phyloP scores from a whole-genome alignment of 2,113 vertebrate genomes.

The Lontra canadensis region DNA sequence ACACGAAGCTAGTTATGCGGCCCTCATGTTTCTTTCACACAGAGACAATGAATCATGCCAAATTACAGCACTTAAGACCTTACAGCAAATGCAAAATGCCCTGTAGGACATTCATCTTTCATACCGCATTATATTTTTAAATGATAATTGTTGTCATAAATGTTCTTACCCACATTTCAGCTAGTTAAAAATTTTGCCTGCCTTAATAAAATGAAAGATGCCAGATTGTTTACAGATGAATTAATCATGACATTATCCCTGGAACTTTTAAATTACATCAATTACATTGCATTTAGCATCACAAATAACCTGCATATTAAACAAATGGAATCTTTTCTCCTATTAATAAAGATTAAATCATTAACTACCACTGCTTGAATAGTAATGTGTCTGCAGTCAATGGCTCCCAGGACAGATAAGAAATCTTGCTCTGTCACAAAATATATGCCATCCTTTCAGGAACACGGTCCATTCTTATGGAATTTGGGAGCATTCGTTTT shows the following conservation, averaged over 20 bases:
- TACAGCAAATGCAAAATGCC: slow-evolving; percentile 58
- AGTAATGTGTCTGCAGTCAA: slow-evolving; percentile 53
- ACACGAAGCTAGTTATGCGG: slow-evolving; percentile 26
- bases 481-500: slow-evolving; percentile 61
- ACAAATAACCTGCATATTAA: slow-evolving; percentile 81
- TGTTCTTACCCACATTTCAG: slow-evolving; percentile 47
- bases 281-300: slow-evolving; percentile 80
- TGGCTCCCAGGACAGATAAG: slow-evolving; percentile 48
- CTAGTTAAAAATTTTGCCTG: slow-evolving; percentile 55
- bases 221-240: slow-evolving; percentile 81
- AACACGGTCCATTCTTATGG: slow-evolving; percentile 50
- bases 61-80: slow-evolving; percentile 53
- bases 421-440: slow-evolving; percentile 54
- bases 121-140: slow-evolving; percentile 60
- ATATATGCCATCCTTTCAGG: slow-evolving; percentile 18
- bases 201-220: slow-evolving; percentile 74
- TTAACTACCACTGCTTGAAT: slow-evolving; percentile 51
- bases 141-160: slow-evolving; percentile 63
- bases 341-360: slow-evolving; percentile 75
- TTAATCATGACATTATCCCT: slow-evolving; percentile 82
- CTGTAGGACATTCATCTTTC: slow-evolving; percentile 65
- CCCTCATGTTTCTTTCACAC: neutral
- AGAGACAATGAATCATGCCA: slow-evolving; percentile 48
- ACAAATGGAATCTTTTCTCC: slow-evolving; percentile 72
- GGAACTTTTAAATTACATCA: slow-evolving; percentile 79